Evolutionary conservation across 1,140 invertebrate genomes (phyloP).

Genomic region (Brachionus paranguensis): DNA sequence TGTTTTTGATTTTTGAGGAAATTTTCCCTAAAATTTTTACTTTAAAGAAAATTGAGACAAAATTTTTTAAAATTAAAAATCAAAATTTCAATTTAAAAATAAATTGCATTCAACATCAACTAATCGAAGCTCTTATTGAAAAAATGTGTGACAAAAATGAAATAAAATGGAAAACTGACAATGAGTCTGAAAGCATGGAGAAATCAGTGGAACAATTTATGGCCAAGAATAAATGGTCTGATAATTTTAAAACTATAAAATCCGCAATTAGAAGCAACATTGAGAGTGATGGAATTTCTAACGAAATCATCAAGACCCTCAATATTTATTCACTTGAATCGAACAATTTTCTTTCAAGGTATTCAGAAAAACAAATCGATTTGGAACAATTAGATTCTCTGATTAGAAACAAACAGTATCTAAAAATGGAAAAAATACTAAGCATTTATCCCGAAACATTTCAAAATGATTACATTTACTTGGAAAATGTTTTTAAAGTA

Average conservation of each 20-base stretch:
- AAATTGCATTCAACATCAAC: neutral
- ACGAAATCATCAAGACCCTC: neutral
- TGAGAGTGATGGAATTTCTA: neutral
- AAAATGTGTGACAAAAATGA: neutral
- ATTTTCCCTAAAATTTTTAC: neutral
- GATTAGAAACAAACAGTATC: neutral
- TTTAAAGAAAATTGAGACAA: neutral
- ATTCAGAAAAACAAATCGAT: neutral
- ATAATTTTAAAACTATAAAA: neutral
- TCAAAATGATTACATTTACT: neutral
- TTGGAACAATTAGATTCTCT: neutral
- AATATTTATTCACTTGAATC: constrained; percentile 13
- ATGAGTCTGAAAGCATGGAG: neutral
- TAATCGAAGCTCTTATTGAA: neutral
- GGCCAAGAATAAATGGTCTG: neutral
- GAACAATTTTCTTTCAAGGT: neutral
- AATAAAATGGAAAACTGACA: neutral
- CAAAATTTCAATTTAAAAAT: neutral
- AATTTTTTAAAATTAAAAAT: constrained; percentile 6
- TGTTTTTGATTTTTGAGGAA: neutral
- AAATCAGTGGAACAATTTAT: neutral
- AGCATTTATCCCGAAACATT: neutral
- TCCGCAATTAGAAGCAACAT: neutral
- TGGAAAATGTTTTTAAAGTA: neutral
- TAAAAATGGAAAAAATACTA: neutral